These are phyloP conservation scores for Nerophis lumbriciformis DNA, from an alignment of 2,113 vertebrate species.

Conservation along the genomic window DNA sequence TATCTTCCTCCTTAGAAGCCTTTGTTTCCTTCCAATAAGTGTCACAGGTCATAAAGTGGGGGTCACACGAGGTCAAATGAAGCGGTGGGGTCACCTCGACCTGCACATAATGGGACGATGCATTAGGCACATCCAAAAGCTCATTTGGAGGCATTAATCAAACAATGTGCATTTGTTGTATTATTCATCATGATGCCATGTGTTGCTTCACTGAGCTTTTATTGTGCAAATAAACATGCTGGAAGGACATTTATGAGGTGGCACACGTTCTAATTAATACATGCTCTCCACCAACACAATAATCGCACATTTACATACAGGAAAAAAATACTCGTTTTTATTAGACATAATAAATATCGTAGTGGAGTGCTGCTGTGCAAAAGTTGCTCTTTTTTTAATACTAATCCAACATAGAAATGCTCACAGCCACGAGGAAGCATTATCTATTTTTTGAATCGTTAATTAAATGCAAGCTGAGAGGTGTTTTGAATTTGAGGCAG, in stretches of 20 bases:
- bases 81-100: slow-evolving; percentile 26
- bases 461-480: no score
- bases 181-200: slow-evolving; percentile 43
- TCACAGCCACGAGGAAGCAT: no score
- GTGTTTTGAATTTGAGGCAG: no score
- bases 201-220: slow-evolving; percentile 33
- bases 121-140: neutral
- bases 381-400: no score
- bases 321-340: no score
- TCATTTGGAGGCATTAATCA: neutral
- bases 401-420: no score
- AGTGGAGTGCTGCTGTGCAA: no score
- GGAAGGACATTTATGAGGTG: slow-evolving; percentile 34
- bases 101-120: neutral
- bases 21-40: slow-evolving; percentile 35
- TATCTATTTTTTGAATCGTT: no score
- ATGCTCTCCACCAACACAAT: slow-evolving; percentile 37
- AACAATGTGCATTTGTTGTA: slow-evolving; percentile 8
- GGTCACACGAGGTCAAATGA: slow-evolving; percentile 45
- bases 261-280: slow-evolving; percentile 59
- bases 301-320: neutral
- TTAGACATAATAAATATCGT: no score
- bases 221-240: slow-evolving; percentile 39
- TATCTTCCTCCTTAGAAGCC: slow-evolving; percentile 32
- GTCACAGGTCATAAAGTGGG: slow-evolving; percentile 47